Evolutionary conservation across 2,113 vertebrate genomes (phyloP).

Genomic region (Otocyon megalotis): DNA sequence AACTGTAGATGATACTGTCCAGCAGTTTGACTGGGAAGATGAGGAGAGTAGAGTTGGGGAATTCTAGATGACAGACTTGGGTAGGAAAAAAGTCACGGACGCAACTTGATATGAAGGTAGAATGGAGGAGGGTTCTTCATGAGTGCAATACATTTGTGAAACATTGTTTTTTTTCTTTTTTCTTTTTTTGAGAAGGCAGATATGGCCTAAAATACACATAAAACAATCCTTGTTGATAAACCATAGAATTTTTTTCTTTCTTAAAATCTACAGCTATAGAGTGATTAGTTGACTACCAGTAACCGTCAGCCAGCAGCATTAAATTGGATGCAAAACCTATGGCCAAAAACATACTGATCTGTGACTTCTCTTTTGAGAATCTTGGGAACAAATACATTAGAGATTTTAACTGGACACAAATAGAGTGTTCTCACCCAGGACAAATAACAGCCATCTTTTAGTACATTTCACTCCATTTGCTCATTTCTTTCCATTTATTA

Average conservation of each 20-base stretch:
- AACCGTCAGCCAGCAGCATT: not conserved
- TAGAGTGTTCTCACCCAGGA: not conserved
- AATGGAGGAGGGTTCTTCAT: not conserved
- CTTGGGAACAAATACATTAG: not conserved
- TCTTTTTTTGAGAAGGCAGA: not conserved
- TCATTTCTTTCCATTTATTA: conserved; percentile 28
- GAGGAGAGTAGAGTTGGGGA: not conserved
- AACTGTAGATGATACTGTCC: not conserved
- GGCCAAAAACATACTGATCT: not conserved
- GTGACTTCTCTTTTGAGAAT: not conserved
- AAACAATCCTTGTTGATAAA: not conserved
- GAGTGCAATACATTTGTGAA: not conserved
- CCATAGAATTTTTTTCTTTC: conserved; percentile 13
- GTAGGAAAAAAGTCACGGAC: not conserved
- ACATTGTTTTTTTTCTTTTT: not conserved
- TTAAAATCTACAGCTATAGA: not conserved
- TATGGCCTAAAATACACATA: not conserved
- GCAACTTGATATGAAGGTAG: not conserved
- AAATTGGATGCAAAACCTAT: not conserved
- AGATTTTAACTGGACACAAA: not conserved
- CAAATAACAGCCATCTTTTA: not conserved
- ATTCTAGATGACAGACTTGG: not conserved
- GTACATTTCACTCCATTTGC: conserved; percentile 18
- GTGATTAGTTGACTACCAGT: not conserved
- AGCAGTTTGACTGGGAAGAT: not conserved